phyloP scores from a whole-genome alignment of 1,140 invertebrate species.

The Atta cephalotes region DNA sequence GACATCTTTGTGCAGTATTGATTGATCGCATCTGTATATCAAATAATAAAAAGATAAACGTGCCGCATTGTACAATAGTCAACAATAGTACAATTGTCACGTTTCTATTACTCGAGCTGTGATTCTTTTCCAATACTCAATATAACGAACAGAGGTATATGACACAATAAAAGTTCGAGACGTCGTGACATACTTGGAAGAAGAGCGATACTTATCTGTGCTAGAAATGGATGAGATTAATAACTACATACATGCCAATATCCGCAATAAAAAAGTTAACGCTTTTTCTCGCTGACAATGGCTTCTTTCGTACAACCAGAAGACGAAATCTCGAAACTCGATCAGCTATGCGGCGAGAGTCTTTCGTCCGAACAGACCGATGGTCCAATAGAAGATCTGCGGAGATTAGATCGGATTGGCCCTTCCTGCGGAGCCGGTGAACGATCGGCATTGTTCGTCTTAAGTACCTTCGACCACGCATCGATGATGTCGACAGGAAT shows the following conservation, averaged over 20 bases:
- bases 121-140: constrained; percentile 24
- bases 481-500: constrained; percentile 40
- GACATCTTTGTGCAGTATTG: background rate
- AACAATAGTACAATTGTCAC: background rate
- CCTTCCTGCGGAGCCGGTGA: constrained; percentile 53
- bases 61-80: background rate
- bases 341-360: constrained; percentile 29
- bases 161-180: constrained; percentile 8
- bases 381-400: constrained; percentile 28
- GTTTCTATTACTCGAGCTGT: background rate
- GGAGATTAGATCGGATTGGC: constrained; percentile 60
- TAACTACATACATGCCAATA: constrained; percentile 51
- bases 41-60: background rate
- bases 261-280: constrained; percentile 23
- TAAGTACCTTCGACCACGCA: constrained; percentile 51
- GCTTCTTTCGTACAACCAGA: background rate
- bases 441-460: constrained; percentile 56
- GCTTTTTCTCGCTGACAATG: constrained; percentile 38
- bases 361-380: constrained; percentile 22
- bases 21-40: background rate
- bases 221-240: constrained; percentile 41
- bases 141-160: background rate
- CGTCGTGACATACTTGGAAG: background rate
- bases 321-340: constrained; percentile 45
- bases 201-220: constrained; percentile 32